A percentile compares a stretch with the other conserved stretches of the same genome.
These are phyloP conservation scores for Pristiophorus japonicus DNA, from an alignment of 2,113 vertebrate species.

Conservation along the genomic window DNA sequence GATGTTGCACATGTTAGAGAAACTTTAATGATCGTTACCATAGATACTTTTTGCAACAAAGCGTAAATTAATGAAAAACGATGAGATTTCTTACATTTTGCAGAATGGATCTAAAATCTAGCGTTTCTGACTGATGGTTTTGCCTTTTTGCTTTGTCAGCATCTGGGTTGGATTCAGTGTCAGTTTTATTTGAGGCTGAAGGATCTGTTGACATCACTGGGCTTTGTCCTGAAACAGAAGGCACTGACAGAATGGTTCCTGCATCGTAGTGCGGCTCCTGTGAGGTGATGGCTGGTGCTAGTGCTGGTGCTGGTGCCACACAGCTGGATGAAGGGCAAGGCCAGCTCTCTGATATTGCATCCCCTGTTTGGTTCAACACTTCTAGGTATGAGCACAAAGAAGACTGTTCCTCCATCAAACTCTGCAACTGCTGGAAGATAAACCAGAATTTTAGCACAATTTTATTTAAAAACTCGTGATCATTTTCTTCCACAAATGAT, in stretches of 20 bases:
- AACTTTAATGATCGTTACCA: not conserved
- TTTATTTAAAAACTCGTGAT: constrained; percentile 39
- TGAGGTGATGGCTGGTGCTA: not conserved
- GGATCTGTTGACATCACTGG: not conserved
- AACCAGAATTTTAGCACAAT: constrained; percentile 42
- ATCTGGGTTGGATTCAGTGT: not conserved
- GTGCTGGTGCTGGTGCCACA: not conserved
- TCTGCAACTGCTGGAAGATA: constrained; percentile 65
- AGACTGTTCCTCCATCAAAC: constrained; percentile 63
- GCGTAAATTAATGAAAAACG: not conserved
- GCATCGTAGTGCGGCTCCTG: not conserved
- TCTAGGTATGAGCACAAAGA: constrained; percentile 58
- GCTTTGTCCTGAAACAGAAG: not conserved
- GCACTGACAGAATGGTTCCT: not conserved
- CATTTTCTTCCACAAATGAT: not conserved
- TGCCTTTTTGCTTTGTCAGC: constrained; percentile 39
- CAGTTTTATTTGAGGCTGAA: not conserved
- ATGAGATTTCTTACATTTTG: constrained; percentile 48
- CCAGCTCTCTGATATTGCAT: not conserved
- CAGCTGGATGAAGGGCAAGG: not conserved
- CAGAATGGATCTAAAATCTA: constrained; percentile 52
- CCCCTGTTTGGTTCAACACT: constrained; percentile 41
- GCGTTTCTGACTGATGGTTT: constrained; percentile 41
- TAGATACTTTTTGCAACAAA: not conserved
- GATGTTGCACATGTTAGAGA: not conserved